These are phyloP conservation scores for Thaumetopoea pityocampa DNA, from an alignment of 1,140 invertebrate species.

Conservation along the genomic window DNA sequence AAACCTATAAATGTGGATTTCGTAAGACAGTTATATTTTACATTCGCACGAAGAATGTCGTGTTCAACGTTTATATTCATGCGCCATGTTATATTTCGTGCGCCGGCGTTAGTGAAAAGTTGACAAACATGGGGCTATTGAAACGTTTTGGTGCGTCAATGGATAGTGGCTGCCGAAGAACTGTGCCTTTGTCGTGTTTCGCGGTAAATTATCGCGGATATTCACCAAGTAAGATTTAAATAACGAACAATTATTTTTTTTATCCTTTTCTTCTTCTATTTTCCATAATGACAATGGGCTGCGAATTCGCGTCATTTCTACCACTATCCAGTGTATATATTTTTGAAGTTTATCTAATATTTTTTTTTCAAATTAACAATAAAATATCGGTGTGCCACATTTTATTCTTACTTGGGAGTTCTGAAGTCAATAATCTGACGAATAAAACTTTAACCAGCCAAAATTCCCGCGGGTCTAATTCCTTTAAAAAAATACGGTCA, in stretches of 20 bases:
- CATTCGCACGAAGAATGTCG: conserved; percentile 34
- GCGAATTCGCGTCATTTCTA: neutral
- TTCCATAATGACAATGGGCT: neutral
- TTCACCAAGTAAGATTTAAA: conserved; percentile 30
- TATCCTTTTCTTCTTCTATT: neutral
- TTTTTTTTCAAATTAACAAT: too few species aligned
- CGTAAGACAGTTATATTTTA: too few species aligned
- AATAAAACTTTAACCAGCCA: too few species aligned
- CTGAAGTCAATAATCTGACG: too few species aligned
- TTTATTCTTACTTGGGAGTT: too few species aligned
- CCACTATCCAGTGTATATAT: too few species aligned
- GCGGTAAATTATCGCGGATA: conserved; percentile 12
- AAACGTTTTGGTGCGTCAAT: conserved; percentile 18
- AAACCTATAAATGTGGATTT: conserved; percentile 20
- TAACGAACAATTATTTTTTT: too few species aligned
- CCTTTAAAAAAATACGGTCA: too few species aligned
- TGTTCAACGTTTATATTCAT: too few species aligned
- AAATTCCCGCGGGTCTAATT: too few species aligned
- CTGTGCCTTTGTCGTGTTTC: conserved; percentile 20
- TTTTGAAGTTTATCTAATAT: too few species aligned
- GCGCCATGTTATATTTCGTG: conserved; percentile 14
- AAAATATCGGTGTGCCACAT: too few species aligned
- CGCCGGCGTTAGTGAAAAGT: conserved; percentile 14
- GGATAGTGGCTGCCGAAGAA: conserved; percentile 12
- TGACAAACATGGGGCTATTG: conserved; percentile 26